phyloP scores from a whole-genome alignment of 1,140 invertebrate species.

The Cydia amplana region DNA sequence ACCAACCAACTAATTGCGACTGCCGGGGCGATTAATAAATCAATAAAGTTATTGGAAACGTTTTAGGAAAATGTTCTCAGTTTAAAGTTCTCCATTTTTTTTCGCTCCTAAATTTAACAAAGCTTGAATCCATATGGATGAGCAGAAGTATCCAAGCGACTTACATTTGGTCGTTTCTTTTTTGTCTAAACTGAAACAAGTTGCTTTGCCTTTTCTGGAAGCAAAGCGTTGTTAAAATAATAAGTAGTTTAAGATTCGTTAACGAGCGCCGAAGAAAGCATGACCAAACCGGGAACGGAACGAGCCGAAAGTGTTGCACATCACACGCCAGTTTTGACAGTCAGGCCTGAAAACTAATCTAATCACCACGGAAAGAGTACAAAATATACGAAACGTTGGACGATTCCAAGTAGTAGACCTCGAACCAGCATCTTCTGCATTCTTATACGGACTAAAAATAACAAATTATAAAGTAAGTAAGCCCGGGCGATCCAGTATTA shows the following conservation, averaged over 20 bases:
- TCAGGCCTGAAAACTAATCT: conserved; percentile 16
- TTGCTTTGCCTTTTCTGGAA: conserved; percentile 15
- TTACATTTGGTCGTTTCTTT: background rate
- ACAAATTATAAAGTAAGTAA: background rate
- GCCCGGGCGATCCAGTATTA: background rate
- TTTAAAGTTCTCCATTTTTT: too few relatives aligned
- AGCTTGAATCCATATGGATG: too few relatives aligned
- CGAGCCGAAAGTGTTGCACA: conserved; percentile 60
- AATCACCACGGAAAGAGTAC: conserved; percentile 32
- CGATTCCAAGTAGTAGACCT: background rate
- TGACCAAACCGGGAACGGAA: conserved; percentile 46
- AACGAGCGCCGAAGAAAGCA: conserved; percentile 51
- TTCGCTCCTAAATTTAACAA: too few relatives aligned
- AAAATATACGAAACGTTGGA: conserved; percentile 33
- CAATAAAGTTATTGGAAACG: too few relatives aligned
- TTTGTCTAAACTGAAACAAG: background rate
- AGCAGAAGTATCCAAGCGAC: background rate
- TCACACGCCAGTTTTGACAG: conserved; percentile 5
- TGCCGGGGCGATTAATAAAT: too few relatives aligned
- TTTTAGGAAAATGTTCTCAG: too few relatives aligned
- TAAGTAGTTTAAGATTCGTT: conserved; percentile 24
- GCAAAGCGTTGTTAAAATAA: conserved; percentile 6
- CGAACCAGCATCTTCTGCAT: background rate
- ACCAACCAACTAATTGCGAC: too few relatives aligned
- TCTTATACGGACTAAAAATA: background rate